phyloP scores from a whole-genome alignment of 2,888 invertebrate species.

The Drosophila vallismaia region DNA sequence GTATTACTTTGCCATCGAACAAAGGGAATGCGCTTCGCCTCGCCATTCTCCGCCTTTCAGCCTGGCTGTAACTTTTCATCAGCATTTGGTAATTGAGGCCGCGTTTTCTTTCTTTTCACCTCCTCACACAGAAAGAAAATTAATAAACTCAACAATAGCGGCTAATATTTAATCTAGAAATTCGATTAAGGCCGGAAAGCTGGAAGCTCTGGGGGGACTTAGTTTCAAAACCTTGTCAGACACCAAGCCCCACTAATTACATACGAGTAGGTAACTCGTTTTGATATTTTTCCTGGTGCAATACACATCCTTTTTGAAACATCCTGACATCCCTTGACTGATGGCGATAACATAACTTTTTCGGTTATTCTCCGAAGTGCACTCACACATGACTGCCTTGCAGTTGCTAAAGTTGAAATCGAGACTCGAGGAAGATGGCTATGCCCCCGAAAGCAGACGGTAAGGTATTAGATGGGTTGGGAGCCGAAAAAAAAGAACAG shows the following conservation, averaged over 20 bases:
- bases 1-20: constrained; percentile 55
- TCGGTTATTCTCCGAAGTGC: constrained; percentile 64
- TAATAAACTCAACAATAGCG: not conserved
- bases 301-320: not conserved
- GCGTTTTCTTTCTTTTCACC: constrained; percentile 27
- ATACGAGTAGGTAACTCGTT: not conserved
- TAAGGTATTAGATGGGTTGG: constrained; percentile 1
- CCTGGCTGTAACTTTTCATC: constrained; percentile 56
- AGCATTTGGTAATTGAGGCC: constrained; percentile 68
- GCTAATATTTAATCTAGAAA: constrained; percentile 1
- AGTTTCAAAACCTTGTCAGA: not conserved
- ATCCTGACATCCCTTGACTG: constrained; percentile 36
- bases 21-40: constrained; percentile 38
- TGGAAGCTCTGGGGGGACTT: too few species aligned
- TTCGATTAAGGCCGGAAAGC: not conserved
- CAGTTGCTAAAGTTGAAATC: constrained; percentile 20
- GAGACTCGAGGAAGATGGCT: constrained; percentile 9
- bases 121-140: not conserved
- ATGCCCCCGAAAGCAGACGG: not conserved
- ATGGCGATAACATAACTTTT: constrained; percentile 63
- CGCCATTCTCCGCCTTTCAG: constrained; percentile 27
- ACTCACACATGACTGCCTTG: constrained; percentile 72
- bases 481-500: not conserved
- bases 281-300: not conserved
- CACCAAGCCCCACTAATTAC: not conserved